Evolutionary conservation across 2,888 invertebrate genomes (phyloP), one percentile per base, ranked within the genome.

Genomic region (Pyrgus malvae): DNA sequence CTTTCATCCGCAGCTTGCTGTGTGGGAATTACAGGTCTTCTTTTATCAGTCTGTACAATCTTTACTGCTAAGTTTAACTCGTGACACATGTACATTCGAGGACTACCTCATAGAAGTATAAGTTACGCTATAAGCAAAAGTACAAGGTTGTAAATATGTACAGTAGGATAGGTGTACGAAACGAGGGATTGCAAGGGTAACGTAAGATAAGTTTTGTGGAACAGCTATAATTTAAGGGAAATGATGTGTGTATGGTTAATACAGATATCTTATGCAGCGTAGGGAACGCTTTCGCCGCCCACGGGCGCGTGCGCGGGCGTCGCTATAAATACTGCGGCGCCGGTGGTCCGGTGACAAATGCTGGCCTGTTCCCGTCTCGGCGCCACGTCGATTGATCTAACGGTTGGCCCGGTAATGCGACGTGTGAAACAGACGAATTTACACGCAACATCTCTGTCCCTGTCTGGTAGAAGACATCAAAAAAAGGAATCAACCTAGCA

Each of bases 291-390:
- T 56, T 63, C 68, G 76, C 77, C 83, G 86, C 86, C 85, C 83
- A 85, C 87, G 75, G 78, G 69, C 66, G 76, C 75, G 58, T 61
- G 67, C 68, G 78, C 78, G 72, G 79, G 80, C 80, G 82, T 76
- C 71, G 78, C 88, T 90, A 90, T 90, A 88, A 90, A 90, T 90
- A 89, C 80, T 65, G 71, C 87, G 78, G 81, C 80, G 83, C 82
- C 78, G 67, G 89, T 90, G 89, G 89, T 90, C 89, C 83, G 78
- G 85, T 86, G 89, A 89, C 89, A 89, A 89, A 89, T 84, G 81
- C 84, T 74, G 77, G 75, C 70, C 68, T 73, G 78, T 79, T 78
- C 79, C 80, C 77, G 74, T 74, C 76, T 77, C 78, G 76, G 80
- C 83, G 81, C 78, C 78, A 77, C 76, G 77, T 72, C 78, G 83